These are phyloP conservation scores for Pentalonia nigronervosa DNA, from an alignment of 1,140 invertebrate genomes.

Conservation along the genomic window DNA sequence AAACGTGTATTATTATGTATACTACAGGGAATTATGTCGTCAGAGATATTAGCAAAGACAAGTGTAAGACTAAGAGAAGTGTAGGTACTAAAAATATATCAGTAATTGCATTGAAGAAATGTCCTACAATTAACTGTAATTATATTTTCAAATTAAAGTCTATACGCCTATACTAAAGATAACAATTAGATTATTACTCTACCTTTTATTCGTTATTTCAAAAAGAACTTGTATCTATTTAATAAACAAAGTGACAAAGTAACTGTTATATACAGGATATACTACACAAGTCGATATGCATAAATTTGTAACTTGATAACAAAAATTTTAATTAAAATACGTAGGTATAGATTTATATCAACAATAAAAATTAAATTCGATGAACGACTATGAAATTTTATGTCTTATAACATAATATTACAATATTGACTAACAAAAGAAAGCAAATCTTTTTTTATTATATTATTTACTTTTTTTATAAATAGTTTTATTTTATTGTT, in stretches of 20 bases:
- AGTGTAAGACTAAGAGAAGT: background rate
- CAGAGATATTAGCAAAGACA: background rate
- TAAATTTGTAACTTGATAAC: background rate
- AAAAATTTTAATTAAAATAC: too few species aligned
- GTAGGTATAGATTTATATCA: background rate
- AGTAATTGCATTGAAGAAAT: background rate
- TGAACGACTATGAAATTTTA: background rate
- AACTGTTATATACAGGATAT: background rate
- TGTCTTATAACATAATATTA: background rate
- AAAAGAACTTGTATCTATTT: background rate
- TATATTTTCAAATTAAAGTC: background rate
- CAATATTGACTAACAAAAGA: background rate
- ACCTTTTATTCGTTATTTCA: background rate
- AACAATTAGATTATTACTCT: background rate
- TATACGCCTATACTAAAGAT: background rate
- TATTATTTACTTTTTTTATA: background rate
- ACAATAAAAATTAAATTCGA: background rate
- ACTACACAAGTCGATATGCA: background rate
- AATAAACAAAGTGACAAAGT: slow-evolving; percentile 8
- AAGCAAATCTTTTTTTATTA: background rate
- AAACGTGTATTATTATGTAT: background rate
- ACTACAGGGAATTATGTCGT: background rate
- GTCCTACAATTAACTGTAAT: background rate
- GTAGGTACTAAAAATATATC: background rate
- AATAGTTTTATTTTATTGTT: background rate